A percentile compares a stretch with the other conserved stretches of the same genome.
Conservation (phyloP, 1,140 invertebrate genomes). For the Heliconius hermathena region DNA sequence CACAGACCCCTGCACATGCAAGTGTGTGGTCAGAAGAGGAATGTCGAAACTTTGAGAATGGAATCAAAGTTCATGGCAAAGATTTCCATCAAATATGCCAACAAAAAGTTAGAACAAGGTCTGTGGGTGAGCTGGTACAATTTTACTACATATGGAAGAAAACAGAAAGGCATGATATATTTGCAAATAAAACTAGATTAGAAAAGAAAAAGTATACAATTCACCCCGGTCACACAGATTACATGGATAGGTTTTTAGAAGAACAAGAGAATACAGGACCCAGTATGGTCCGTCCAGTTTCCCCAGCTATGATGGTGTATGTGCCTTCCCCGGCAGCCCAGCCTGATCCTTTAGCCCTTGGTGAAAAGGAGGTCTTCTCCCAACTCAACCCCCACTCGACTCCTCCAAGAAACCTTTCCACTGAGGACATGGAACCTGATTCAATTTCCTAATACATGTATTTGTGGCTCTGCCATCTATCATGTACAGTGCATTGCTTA, state of each 20-base stretch:
- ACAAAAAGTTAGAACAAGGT: slow-evolving; percentile 95
- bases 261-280: slow-evolving; percentile 86
- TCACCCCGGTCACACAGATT: slow-evolving; percentile 92
- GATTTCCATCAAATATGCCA: slow-evolving; percentile 97
- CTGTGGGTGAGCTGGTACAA: slow-evolving; percentile 98
- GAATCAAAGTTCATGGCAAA: slow-evolving; percentile 95
- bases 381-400: slow-evolving; percentile 68
- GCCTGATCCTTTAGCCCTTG: slow-evolving; percentile 77
- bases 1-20: slow-evolving; percentile 83
- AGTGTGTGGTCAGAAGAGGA: slow-evolving; percentile 99
- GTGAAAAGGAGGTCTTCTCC: slow-evolving; percentile 79
- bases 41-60: slow-evolving; percentile 97
- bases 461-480: slow-evolving; percentile 55
- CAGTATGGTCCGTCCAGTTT: slow-evolving; percentile 69
- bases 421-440: slow-evolving; percentile 67
- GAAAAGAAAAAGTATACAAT: slow-evolving; percentile 94
- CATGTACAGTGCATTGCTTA: slow-evolving; percentile 50
- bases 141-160: slow-evolving; percentile 99
- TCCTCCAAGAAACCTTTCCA: slow-evolving; percentile 63
- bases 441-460: slow-evolving; percentile 72
- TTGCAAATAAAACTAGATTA: slow-evolving; percentile 91
- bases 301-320: slow-evolving; percentile 75
- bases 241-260: slow-evolving; percentile 93
- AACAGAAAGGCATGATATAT: slow-evolving; percentile 97
- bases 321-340: slow-evolving; percentile 70